Percentiles rank a stretch among this genome's conserved stretches.
phyloP scores from a whole-genome alignment of 2,888 invertebrate genomes.

The Cerceris rybyensis region DNA sequence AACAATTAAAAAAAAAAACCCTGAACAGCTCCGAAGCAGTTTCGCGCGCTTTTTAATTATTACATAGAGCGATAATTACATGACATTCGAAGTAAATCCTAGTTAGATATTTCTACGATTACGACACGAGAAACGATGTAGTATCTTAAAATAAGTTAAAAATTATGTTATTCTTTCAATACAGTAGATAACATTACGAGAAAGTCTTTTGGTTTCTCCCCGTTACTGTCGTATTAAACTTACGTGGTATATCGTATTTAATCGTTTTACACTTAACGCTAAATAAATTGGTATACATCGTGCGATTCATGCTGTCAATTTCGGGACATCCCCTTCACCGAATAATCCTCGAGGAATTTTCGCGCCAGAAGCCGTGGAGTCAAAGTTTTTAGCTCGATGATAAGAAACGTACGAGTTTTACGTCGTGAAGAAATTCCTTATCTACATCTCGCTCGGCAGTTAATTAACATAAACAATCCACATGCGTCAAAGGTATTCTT shows the following conservation, averaged over 20 bases:
- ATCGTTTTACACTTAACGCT: background rate
- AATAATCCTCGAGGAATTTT: constrained; percentile 1
- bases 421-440: background rate
- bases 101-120: background rate
- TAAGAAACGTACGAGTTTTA: constrained; percentile 3
- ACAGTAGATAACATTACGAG: constrained; percentile 17
- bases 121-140: background rate
- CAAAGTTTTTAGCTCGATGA: background rate
- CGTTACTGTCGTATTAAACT: background rate
- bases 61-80: constrained; percentile 6
- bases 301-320: too few species aligned
- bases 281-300: background rate
- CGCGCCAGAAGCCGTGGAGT: background rate
- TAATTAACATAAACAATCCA: background rate
- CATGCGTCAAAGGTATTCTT: background rate
- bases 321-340: too few species aligned
- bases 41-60: background rate
- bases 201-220: constrained; percentile 40
- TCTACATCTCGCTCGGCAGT: background rate
- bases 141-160: constrained; percentile 24
- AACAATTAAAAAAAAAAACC: background rate
- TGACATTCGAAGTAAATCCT: background rate
- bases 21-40: background rate
- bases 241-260: background rate
- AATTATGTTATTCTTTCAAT: constrained; percentile 27